These are phyloP conservation scores for Drosophila serrata DNA, from an alignment of 1,140 invertebrate genomes.

Conservation along the genomic window DNA sequence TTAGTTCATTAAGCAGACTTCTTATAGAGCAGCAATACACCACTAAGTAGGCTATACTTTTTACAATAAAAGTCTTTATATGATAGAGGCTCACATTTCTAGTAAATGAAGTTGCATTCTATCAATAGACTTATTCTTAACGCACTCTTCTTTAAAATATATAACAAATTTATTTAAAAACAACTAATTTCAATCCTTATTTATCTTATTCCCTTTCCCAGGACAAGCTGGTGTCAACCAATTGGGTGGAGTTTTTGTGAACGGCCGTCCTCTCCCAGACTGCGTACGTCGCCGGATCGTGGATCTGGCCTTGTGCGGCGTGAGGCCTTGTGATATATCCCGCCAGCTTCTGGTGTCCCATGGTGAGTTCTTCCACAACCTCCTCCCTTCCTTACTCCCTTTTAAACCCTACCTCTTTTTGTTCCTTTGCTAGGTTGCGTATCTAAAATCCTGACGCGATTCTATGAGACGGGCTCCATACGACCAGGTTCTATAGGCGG, in stretches of 20 bases:
- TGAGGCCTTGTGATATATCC: slow-evolving; percentile 98
- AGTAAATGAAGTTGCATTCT: too few species aligned
- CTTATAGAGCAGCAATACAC: background rate
- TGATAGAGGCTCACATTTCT: too few species aligned
- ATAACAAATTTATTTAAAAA: too few species aligned
- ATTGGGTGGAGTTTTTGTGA: slow-evolving; percentile 97
- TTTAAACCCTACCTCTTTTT: background rate
- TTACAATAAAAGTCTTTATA: background rate
- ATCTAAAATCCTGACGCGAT: slow-evolving; percentile 98
- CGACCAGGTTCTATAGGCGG: slow-evolving; percentile 95
- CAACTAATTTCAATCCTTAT: too few species aligned
- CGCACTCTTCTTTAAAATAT: background rate
- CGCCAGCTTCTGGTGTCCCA: slow-evolving; percentile 97
- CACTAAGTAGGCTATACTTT: background rate
- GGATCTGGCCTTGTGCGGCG: slow-evolving; percentile 95
- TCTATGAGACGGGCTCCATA: slow-evolving; percentile 97
- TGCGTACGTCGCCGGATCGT: slow-evolving; percentile 97
- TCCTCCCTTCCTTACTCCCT: background rate
- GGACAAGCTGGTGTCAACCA: slow-evolving; percentile 98
- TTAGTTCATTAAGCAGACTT: background rate
- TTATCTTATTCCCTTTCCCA: slow-evolving; percentile 79
- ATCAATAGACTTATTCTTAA: background rate
- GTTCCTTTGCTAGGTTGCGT: slow-evolving; percentile 87
- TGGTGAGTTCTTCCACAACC: slow-evolving; percentile 86
- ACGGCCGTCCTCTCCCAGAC: slow-evolving; percentile 96